phyloP scores from a whole-genome alignment of 2,113 vertebrate species.

The Tachysurus fulvidraco region DNA sequence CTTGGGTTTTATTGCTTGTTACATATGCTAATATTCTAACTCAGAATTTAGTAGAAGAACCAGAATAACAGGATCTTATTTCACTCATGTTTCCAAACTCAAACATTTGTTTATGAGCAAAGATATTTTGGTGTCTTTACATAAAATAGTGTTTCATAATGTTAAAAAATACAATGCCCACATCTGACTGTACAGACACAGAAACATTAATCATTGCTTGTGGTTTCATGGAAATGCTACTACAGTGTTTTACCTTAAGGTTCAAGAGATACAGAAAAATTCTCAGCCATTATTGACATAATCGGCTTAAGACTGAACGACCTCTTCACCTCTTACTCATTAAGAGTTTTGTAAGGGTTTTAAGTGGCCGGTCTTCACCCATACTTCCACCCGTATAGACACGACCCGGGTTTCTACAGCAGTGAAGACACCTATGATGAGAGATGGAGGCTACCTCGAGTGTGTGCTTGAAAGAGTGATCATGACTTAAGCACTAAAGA shows the following conservation, averaged over 20 bases:
- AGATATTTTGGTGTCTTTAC: slow-evolving; percentile 20
- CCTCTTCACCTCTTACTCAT: slow-evolving; percentile 2
- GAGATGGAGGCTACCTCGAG: neutral
- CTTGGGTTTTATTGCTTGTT: neutral
- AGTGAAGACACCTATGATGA: neutral
- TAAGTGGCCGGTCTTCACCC: neutral
- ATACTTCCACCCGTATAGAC: slow-evolving; percentile 8
- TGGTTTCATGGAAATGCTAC: slow-evolving; percentile 52
- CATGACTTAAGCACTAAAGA: neutral
- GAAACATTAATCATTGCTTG: slow-evolving; percentile 36
- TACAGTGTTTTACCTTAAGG: slow-evolving; percentile 47
- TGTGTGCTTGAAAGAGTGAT: neutral
- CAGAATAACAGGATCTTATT: neutral
- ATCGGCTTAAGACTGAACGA: slow-evolving; percentile 23
- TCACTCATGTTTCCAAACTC: neutral
- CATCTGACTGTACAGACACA: neutral
- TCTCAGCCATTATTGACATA: slow-evolving; percentile 39
- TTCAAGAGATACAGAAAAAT: slow-evolving; percentile 39
- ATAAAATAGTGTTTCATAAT: slow-evolving; percentile 3
- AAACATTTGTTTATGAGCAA: neutral
- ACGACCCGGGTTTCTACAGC: neutral
- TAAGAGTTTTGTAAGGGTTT: slow-evolving; percentile 25
- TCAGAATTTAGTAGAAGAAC: neutral
- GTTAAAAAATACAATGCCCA: slow-evolving; percentile 21
- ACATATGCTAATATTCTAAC: neutral